phyloP scores from a whole-genome alignment of 2,797 vertebrate species.

The Pseudotriccus pelzelni region DNA sequence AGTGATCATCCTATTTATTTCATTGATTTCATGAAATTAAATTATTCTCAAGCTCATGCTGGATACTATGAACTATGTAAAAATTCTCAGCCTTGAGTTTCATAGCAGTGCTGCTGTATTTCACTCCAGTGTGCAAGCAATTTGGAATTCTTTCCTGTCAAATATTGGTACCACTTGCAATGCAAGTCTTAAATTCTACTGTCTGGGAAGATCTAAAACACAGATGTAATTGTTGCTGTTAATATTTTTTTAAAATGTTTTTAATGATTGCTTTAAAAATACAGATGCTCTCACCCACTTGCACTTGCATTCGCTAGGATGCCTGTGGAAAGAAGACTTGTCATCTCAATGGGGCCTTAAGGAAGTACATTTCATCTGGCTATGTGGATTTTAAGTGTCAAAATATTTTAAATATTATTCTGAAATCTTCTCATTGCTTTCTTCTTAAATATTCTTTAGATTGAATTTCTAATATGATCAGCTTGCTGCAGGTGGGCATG shows the following conservation, averaged over 20 bases:
- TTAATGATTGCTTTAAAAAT: not conserved
- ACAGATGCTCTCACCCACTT: not conserved
- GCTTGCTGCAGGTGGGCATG: accelerated
- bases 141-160: not conserved
- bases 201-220: conserved; percentile 13
- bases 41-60: conserved; percentile 2
- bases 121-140: not conserved
- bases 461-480: not conserved
- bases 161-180: conserved; percentile 3
- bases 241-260: not conserved
- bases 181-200: not conserved
- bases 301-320: not conserved
- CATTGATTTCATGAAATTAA: conserved; percentile 6
- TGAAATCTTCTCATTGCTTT: not conserved
- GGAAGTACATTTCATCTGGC: not conserved
- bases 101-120: conserved; percentile 8
- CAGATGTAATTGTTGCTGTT: conserved; percentile 11
- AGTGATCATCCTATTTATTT: not conserved
- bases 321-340: not conserved
- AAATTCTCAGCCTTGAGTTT: conserved; percentile 3
- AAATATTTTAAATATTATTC: not conserved
- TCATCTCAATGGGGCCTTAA: not conserved
- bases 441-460: not conserved
- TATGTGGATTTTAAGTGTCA: not conserved
- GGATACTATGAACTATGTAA: not conserved